Evolutionary conservation across 2,797 vertebrate genomes (phyloP).

Genomic region (Psittacula echo): DNA sequence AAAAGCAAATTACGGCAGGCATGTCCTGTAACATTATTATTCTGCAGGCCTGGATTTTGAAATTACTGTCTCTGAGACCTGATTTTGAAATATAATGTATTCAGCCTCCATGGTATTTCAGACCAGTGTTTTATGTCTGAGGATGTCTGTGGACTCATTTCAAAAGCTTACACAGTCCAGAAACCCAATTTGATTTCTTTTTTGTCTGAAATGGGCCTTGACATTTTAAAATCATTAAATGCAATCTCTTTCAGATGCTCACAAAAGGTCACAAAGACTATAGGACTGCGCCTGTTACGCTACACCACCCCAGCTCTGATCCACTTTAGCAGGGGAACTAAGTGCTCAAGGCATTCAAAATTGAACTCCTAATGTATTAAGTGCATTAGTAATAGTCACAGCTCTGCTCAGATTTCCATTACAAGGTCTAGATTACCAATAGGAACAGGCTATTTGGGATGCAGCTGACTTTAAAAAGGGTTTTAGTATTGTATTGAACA

Average conservation of each 20-base stretch:
- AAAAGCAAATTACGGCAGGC: slow-evolving; percentile 42
- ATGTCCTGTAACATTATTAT: slow-evolving; percentile 22
- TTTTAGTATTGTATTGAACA: slow-evolving; percentile 6
- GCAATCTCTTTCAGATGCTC: slow-evolving; percentile 54
- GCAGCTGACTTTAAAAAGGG: neutral
- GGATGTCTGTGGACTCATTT: neutral
- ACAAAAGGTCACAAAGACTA: slow-evolving; percentile 54
- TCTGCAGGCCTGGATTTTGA: neutral
- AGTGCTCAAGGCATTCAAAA: slow-evolving; percentile 63
- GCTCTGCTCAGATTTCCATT: slow-evolving; percentile 59
- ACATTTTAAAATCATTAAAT: slow-evolving; percentile 64
- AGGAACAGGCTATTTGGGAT: neutral
- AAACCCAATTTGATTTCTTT: slow-evolving; percentile 38
- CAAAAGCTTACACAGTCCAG: slow-evolving; percentile 38
- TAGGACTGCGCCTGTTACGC: neutral
- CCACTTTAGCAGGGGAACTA: slow-evolving; percentile 24
- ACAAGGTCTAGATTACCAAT: slow-evolving; percentile 26
- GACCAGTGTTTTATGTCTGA: neutral
- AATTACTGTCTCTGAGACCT: neutral
- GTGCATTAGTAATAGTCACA: slow-evolving; percentile 53
- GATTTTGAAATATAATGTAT: slow-evolving; percentile 8
- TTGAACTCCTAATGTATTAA: slow-evolving; percentile 53
- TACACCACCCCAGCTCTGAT: neutral
- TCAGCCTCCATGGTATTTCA: neutral
- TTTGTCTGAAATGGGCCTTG: slow-evolving; percentile 42